Evolutionary conservation across 2,113 vertebrate species (phyloP).

Genomic region (Platanista minor): DNA sequence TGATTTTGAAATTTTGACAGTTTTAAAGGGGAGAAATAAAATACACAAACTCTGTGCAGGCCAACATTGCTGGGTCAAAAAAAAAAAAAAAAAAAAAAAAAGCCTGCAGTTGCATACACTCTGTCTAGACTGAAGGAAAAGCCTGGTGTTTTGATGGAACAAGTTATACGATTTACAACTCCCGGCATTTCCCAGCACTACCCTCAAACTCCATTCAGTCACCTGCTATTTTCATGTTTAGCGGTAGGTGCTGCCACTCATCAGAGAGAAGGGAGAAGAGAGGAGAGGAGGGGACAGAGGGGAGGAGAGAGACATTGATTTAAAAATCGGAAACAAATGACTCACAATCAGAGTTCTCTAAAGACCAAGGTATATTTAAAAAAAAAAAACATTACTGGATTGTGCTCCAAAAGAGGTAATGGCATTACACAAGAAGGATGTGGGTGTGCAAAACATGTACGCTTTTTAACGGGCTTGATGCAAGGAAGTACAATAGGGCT

Average conservation of each 20-base stretch:
- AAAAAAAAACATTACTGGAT: neutral
- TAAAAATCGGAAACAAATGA: neutral
- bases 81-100: neutral
- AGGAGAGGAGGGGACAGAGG: too few species aligned
- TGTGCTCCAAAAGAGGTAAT: neutral
- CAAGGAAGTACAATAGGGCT: neutral
- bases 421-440: neutral
- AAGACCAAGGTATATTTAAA: neutral
- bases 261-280: neutral
- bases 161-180: neutral
- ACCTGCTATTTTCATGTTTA: neutral
- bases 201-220: neutral
- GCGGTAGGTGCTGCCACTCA: neutral
- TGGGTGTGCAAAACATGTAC: neutral
- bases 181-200: neutral
- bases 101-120: neutral
- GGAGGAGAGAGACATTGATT: neutral
- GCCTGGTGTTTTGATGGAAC: neutral
- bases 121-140: neutral
- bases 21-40: neutral
- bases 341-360: neutral
- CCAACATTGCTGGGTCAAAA: neutral
- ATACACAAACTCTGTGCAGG: neutral
- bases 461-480: neutral
- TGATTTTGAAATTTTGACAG: slow-evolving; percentile 32